Evolutionary conservation across 2,888 invertebrate species (phyloP), one percentile per base, ranked within the genome.

Genomic region (Drosophila glabriapex): DNA sequence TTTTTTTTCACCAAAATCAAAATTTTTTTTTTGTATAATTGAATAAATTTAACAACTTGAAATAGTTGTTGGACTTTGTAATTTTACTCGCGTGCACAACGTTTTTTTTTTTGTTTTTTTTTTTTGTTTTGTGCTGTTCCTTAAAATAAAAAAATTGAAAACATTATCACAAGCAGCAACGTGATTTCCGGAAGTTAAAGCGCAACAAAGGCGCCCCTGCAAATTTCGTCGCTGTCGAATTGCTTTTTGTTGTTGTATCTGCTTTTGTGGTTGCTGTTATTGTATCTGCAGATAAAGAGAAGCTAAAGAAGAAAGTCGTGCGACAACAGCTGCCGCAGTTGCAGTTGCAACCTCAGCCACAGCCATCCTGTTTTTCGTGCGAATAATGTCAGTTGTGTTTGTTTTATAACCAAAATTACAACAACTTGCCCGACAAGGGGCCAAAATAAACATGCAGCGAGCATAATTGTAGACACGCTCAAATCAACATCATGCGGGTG

Each of bases 371-470:
- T 73, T 88, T 76, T 77, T 90, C 90, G 83, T 88, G 86, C 81
- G 86, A 90, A 86, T 90, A 90, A 88, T 90, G 86, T 90, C 89
- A 83, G 85, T 89, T 90, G 90, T 86, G 82, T 87, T 87, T 89
- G 87, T 87, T 87, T 87, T 90, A 89, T 90, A 87, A 87, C 77
- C 82, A 75, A 83, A 78, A 80, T 82, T 80, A 90, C 82, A 82
- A 83, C 89, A 78, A 88, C 75, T 86, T 78, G 73, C 71, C 75
- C 61, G 67, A 73, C 79, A 77, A 69, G 68, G 49, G 68, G 49
- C 56, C 53, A 60, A 70, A 78, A 76, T 68, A 73, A 77, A 79
- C 70, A 79, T 68, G 74, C 68, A 70, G 31, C 68, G 55, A 58
- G 69, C 74, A 79, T 84, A 82, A 87, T 86, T 81, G 74, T 52